Evolutionary conservation across 1,140 invertebrate species (phyloP), one percentile per base, ranked within the genome.

Genomic region (Diuraphis noxia): DNA sequence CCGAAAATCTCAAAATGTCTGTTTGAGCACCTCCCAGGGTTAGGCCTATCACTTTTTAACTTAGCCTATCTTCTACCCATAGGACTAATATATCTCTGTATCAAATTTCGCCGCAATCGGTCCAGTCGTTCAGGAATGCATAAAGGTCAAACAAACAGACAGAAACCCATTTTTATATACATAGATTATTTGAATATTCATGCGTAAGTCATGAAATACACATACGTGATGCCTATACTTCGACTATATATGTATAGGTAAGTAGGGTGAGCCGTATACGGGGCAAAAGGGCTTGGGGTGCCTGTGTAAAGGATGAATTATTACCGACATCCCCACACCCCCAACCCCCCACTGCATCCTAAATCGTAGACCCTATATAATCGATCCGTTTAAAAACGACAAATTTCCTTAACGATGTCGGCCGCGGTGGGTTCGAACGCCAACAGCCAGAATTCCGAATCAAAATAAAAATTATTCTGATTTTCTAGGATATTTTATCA

Each of bases 301-400:
- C 81, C 40, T 5, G 40, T 84, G 82, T 43, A 84, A 84, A 84
- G 41, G 82, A 84, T 84, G 82, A 84, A 43, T 84, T 84, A 84
- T 84, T 84, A 43, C 82, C n/a, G 30, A n/a, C 77, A 21, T 43
- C 40, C 17, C 40, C 82, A 19, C 8, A n/a, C 5, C 81, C 4
- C 79, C 79, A n/a, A 1, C 19, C 79, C 38, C 36, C 36, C 72
- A 3, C 34, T 13, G 23, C 10, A 36, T 84, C 6, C 82, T 43
- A 43, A 85, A 41, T 43, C 30, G 82, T 46, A 85, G n/a, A 85
- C 82, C 82, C 41, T 30, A n/a, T 43, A 84, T 23, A 85, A 85
- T 85, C 82, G 82, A 85, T 85, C 41, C 82, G 41, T 85, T 85
- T 43, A 43, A 46, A 85, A 85, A 85, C 82, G 41, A 46, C 82